A percentile compares a stretch with the other conserved stretches of the same genome.
Conservation (phyloP, 2,888 invertebrate genomes). For the Tipula confusa region DNA sequence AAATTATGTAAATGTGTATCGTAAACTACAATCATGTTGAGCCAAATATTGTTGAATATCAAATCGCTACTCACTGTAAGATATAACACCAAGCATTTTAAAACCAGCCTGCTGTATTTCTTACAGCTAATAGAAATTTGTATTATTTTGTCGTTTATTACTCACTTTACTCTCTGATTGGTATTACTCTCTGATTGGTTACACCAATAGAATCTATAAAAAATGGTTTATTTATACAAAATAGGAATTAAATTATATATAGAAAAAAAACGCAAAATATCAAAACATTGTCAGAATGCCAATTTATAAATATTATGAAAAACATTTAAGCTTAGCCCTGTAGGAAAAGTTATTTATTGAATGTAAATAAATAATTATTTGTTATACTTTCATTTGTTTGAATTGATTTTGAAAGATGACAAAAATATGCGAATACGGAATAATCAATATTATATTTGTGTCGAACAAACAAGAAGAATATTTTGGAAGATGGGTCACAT, state of each 20-base stretch:
- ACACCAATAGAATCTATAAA: too few species aligned
- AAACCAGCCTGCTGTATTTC: slow-evolving; percentile 83
- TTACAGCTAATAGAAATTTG: slow-evolving; percentile 67
- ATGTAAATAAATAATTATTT: slow-evolving; percentile 3
- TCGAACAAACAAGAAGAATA: not conserved
- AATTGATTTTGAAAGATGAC: slow-evolving; percentile 25
- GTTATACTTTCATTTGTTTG: not conserved
- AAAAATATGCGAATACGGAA: not conserved
- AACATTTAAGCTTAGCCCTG: not conserved
- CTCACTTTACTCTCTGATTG: too few species aligned
- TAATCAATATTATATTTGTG: not conserved
- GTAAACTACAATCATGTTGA: too few species aligned
- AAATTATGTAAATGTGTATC: too few species aligned
- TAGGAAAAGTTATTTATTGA: not conserved
- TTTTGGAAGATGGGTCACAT: not conserved
- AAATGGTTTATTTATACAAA: too few species aligned
- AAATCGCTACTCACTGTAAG: slow-evolving; percentile 83
- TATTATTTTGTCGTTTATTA: not conserved
- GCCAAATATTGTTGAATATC: not conserved
- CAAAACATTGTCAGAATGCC: too few species aligned
- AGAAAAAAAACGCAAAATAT: too few species aligned
- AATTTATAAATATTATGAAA: too few species aligned
- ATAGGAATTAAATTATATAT: too few species aligned
- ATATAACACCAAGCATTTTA: slow-evolving; percentile 89
- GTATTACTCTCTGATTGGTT: too few species aligned